Conservation (phyloP, 2,797 vertebrate genomes). For the Bovichtus variegatus region DNA sequence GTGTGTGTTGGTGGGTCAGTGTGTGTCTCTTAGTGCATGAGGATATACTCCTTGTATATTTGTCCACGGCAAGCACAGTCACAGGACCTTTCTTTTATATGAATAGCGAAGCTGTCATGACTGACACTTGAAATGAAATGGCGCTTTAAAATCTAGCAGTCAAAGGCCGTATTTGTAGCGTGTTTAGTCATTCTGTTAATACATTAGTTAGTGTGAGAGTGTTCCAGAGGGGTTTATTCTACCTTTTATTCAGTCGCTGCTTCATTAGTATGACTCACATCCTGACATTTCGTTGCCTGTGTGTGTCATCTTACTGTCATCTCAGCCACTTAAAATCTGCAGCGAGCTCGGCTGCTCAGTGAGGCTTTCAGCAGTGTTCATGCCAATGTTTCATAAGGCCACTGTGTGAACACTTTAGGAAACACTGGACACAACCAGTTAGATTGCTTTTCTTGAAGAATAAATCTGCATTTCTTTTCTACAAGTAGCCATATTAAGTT, state of each 20-base stretch:
- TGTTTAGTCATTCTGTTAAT: slow-evolving; percentile 62
- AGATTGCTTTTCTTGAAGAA: slow-evolving; percentile 1
- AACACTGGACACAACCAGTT: slow-evolving; percentile 30
- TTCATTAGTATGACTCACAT: slow-evolving; percentile 68
- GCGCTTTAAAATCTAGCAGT: slow-evolving; percentile 51
- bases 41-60: slow-evolving; percentile 39
- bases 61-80: slow-evolving; percentile 43
- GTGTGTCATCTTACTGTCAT: slow-evolving; percentile 62
- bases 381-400: slow-evolving; percentile 17
- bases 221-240: slow-evolving; percentile 48
- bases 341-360: slow-evolving; percentile 11
- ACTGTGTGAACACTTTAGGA: slow-evolving; percentile 10
- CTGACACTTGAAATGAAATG: slow-evolving; percentile 58
- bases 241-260: slow-evolving; percentile 50
- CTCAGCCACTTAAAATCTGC: slow-evolving; percentile 49
- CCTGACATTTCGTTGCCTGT: slow-evolving; percentile 55
- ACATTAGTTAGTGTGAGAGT: slow-evolving; percentile 50
- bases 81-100: slow-evolving; percentile 57
- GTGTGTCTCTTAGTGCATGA: slow-evolving; percentile 42
- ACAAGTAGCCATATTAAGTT: not conserved
- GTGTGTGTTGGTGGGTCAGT: slow-evolving; percentile 15
- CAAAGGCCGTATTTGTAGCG: slow-evolving; percentile 50
- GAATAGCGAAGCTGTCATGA: slow-evolving; percentile 56
- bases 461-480: not conserved
- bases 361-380: slow-evolving; percentile 21